Evolutionary conservation across 23 tunicate species (phyloP).

Genomic region (Trididemnum clinides): DNA sequence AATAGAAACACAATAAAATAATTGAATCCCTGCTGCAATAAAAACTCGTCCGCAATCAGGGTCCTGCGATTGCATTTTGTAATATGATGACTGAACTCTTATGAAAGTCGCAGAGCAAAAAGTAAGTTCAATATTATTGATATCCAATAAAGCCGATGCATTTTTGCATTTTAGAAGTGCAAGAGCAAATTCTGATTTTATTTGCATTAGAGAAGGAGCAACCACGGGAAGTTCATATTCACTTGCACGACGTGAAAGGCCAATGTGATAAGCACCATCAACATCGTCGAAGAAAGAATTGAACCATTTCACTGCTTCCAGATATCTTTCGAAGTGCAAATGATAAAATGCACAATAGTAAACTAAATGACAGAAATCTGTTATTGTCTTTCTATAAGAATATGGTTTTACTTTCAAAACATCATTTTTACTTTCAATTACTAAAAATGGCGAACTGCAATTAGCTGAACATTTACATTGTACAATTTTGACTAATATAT

Average conservation of each 20-base stretch:
- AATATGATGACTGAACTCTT: not conserved
- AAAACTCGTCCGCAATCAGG: no score
- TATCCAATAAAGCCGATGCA: not conserved
- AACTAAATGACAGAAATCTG: not conserved
- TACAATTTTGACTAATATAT: not conserved
- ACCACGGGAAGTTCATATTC: not conserved
- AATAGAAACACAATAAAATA: not conserved
- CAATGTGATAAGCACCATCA: not conserved
- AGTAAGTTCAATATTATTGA: not conserved
- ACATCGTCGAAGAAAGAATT: not conserved
- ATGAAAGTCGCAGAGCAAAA: not conserved
- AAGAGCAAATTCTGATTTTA: not conserved
- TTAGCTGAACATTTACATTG: not conserved
- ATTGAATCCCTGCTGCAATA: not conserved
- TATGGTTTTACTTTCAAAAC: not conserved
- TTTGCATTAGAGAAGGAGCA: slow-evolving; percentile 1
- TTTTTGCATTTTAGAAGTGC: not conserved
- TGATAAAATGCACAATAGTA: not conserved
- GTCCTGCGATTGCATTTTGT: no score
- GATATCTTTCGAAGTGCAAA: not conserved
- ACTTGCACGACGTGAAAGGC: not conserved
- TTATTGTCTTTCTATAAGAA: not conserved
- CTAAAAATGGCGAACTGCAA: not conserved
- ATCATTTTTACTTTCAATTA: not conserved
- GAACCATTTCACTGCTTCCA: not conserved